Evolutionary conservation across 1,140 invertebrate species (phyloP).

Genomic region (Rhopalosiphum maidis): DNA sequence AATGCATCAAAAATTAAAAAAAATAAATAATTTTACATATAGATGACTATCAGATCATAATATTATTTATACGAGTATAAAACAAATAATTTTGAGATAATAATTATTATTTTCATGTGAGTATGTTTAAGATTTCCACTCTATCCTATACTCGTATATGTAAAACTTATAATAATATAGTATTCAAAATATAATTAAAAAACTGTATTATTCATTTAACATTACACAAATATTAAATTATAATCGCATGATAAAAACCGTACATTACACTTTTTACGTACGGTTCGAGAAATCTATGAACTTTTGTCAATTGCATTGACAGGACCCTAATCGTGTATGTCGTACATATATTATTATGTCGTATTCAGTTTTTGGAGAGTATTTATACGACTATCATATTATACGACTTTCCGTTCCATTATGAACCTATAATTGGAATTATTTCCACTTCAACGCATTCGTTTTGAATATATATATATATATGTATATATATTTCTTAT

Average conservation of each 20-base stretch:
- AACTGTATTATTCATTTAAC: neutral
- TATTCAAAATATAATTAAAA: too few species aligned
- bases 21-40: neutral
- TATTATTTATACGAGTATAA: neutral
- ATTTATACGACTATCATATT: neutral
- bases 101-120: neutral
- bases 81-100: too few species aligned
- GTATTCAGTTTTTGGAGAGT: neutral
- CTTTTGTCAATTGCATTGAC: neutral
- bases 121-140: neutral
- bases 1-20: neutral
- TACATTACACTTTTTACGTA: neutral
- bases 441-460: neutral
- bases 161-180: too few species aligned
- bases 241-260: neutral
- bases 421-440: conserved; percentile 25
- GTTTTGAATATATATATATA: neutral
- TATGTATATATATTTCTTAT: neutral
- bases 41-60: neutral
- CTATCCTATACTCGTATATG: too few species aligned
- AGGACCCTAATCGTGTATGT: neutral
- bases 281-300: neutral
- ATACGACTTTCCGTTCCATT: conserved; percentile 5
- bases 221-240: neutral
- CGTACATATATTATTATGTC: neutral